Conservation (phyloP, 2,113 vertebrate species). For the Azemiops feae region DNA sequence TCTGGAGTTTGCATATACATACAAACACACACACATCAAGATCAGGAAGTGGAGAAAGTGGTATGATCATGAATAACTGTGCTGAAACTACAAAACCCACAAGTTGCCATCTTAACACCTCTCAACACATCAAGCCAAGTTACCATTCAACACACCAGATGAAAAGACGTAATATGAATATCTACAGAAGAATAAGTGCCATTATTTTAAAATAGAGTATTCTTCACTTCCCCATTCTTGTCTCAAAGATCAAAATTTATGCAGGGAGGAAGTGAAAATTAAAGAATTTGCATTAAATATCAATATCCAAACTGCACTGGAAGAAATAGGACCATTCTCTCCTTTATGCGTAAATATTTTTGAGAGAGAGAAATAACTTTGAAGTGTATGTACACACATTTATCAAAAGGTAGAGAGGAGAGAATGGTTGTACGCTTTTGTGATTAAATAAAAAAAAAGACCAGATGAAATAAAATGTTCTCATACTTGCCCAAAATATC, state of each 20-base stretch:
- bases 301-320: neutral
- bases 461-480: neutral
- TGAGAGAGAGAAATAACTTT: neutral
- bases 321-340: neutral
- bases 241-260: neutral
- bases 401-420: neutral
- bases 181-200: neutral
- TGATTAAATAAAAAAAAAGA: neutral
- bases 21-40: neutral
- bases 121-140: neutral
- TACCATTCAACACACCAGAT: neutral
- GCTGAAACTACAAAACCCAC: neutral
- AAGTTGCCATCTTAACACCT: neutral
- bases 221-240: neutral
- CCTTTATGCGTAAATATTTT: neutral
- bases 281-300: neutral
- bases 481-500: neutral
- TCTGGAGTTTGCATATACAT: neutral
- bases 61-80: neutral
- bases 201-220: neutral
- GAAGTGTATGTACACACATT: neutral
- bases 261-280: neutral
- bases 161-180: neutral
- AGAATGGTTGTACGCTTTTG: neutral
- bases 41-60: neutral